phyloP scores from a whole-genome alignment of 2,888 invertebrate species.

The Cryptus viduatorius region DNA sequence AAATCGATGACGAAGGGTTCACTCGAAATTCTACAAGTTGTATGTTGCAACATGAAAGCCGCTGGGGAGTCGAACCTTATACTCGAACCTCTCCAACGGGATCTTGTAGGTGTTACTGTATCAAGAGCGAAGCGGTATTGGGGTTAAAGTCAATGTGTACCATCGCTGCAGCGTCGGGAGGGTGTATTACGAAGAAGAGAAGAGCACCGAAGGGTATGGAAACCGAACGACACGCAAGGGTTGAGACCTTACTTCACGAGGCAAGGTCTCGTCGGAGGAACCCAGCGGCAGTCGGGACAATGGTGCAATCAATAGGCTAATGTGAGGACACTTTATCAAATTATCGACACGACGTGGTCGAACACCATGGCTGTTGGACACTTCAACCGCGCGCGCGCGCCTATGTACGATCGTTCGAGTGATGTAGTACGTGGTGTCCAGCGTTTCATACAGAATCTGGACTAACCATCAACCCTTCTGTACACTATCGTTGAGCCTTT shows the following conservation, averaged over 20 bases:
- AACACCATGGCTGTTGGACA: constrained; percentile 72
- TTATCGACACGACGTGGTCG: constrained; percentile 82
- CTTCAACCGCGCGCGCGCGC: constrained; percentile 39
- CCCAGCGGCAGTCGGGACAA: constrained; percentile 76
- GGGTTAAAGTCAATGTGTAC: constrained; percentile 21
- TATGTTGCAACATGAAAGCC: constrained; percentile 60
- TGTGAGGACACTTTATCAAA: constrained; percentile 84
- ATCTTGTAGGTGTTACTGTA: constrained; percentile 23
- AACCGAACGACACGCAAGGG: constrained; percentile 68
- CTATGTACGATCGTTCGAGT: constrained; percentile 53
- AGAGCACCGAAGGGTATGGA: constrained; percentile 72
- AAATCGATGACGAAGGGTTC: constrained; percentile 64
- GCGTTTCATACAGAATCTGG: constrained; percentile 42
- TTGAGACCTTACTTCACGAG: constrained; percentile 74
- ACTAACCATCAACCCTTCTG: constrained; percentile 57
- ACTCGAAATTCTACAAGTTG: constrained; percentile 63
- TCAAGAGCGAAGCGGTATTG: constrained; percentile 30
- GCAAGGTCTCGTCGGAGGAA: constrained; percentile 71
- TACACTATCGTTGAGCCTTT: constrained; percentile 33
- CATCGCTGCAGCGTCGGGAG: constrained; percentile 20
- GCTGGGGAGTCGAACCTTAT: constrained; percentile 29
- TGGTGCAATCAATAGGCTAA: constrained; percentile 85
- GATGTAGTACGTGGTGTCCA: constrained; percentile 35
- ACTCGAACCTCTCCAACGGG: constrained; percentile 47
- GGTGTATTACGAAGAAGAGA: constrained; percentile 58